These are phyloP conservation scores for Perca flavescens DNA, from an alignment of 2,113 vertebrate species.

Conservation along the genomic window DNA sequence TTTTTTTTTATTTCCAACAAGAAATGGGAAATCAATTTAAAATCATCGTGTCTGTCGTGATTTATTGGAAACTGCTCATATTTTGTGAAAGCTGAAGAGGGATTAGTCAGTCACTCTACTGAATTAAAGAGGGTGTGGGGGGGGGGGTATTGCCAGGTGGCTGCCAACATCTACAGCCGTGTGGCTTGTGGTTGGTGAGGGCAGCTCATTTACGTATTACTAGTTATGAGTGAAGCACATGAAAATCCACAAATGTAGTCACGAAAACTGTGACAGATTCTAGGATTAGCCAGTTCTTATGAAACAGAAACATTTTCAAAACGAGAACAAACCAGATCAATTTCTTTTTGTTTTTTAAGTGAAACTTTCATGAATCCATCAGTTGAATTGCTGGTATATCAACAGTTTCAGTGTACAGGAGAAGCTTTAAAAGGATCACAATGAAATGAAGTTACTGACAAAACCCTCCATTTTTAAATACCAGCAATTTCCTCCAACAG, in stretches of 20 bases:
- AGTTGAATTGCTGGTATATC: neutral
- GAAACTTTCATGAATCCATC: neutral
- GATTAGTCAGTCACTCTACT: conserved; percentile 48
- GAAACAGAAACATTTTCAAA: neutral
- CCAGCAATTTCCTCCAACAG: neutral
- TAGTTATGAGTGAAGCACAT: conserved; percentile 15
- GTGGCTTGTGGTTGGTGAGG: conserved; percentile 51
- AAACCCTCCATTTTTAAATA: neutral
- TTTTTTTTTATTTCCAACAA: neutral
- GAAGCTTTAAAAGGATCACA: neutral
- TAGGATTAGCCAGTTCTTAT: neutral
- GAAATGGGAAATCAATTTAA: conserved; percentile 25
- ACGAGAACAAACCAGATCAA: neutral
- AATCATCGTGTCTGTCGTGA: conserved; percentile 44
- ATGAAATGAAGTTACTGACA: neutral
- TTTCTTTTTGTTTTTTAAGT: neutral
- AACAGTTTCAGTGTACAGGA: neutral
- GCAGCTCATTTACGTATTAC: neutral
- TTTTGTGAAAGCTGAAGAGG: conserved; percentile 33
- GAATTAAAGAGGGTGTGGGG: neutral
- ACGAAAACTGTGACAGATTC: neutral
- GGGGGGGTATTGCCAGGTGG: neutral
- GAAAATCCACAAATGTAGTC: conserved; percentile 14
- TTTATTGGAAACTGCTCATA: conserved; percentile 69
- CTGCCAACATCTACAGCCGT: conserved; percentile 8